Evolutionary conservation across 2,888 invertebrate species (phyloP).

Genomic region (Auanema sp.): DNA sequence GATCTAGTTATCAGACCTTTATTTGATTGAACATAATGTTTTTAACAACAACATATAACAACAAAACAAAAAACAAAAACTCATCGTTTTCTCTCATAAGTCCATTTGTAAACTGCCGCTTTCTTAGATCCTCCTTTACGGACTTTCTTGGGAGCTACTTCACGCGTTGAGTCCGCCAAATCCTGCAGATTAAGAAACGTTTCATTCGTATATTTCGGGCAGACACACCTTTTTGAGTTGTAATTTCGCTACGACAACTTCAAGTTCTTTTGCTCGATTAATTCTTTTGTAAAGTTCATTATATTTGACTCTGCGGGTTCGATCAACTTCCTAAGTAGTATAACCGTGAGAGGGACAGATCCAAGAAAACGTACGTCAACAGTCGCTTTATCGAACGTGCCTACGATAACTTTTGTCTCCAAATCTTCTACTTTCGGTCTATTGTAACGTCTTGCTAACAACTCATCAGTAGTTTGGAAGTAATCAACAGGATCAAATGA

Average conservation of each 20-base stretch:
- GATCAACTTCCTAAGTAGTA: conserved; percentile 50
- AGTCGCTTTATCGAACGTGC: conserved; percentile 32
- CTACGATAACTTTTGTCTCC: conserved; percentile 29
- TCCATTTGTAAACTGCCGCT: conserved; percentile 62
- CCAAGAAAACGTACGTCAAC: conserved; percentile 24
- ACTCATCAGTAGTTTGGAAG: conserved; percentile 77
- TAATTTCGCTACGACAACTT: conserved; percentile 53
- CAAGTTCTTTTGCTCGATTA: conserved; percentile 55
- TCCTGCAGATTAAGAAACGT: conserved; percentile 28
- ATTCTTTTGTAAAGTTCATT: conserved; percentile 57
- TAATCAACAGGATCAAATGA: conserved; percentile 75
- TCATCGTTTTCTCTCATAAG: conserved; percentile 59
- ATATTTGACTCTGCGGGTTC: conserved; percentile 49
- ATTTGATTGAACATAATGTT: neutral
- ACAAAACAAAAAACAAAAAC: neutral
- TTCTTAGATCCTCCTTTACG: conserved; percentile 45
- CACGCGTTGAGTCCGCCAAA: conserved; percentile 36
- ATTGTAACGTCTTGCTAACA: conserved; percentile 76
- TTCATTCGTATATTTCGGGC: too few relatives aligned
- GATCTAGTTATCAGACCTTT: neutral
- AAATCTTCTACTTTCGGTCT: conserved; percentile 68
- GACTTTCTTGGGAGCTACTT: conserved; percentile 51
- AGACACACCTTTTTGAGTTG: conserved; percentile 52
- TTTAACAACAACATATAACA: too few relatives aligned
- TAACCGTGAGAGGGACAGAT: too few relatives aligned